These are phyloP conservation scores for Drosophila paracracens DNA, from an alignment of 2,888 invertebrate genomes.

Conservation along the genomic window DNA sequence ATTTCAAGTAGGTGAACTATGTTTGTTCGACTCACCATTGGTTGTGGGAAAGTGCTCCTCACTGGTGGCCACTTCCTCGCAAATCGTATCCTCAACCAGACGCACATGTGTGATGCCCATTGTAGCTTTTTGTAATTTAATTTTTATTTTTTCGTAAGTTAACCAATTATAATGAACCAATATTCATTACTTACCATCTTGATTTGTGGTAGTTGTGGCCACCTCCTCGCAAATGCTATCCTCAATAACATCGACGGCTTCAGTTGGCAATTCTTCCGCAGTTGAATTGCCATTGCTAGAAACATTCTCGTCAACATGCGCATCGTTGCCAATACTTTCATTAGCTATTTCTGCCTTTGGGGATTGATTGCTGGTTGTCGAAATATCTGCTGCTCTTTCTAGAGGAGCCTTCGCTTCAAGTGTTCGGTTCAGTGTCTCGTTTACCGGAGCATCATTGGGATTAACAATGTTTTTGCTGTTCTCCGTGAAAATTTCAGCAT, in stretches of 20 bases:
- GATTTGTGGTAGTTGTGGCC: constrained; percentile 4
- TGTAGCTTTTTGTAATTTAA: constrained; percentile 1
- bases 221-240: constrained; percentile 61
- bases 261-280: not conserved
- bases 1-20: not conserved
- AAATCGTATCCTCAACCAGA: constrained; percentile 42
- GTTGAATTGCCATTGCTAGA: not conserved
- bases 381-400: not conserved
- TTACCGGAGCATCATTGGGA: not conserved
- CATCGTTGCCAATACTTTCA: not conserved
- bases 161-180: not conserved
- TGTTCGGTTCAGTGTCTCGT: constrained; percentile 21
- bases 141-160: not conserved
- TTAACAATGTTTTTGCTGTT: not conserved
- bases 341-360: not conserved
- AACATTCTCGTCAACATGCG: not conserved
- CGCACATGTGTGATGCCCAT: not conserved
- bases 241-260: constrained; percentile 39
- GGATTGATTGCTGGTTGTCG: not conserved
- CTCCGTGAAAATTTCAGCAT: not conserved
- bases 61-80: constrained; percentile 36
- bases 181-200: constrained; percentile 33
- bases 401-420: constrained; percentile 22
- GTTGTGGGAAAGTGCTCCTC: not conserved
- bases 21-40: constrained; percentile 23